Evolutionary conservation across 2,113 vertebrate species (phyloP).

Genomic region (Bubo scandiacus): DNA sequence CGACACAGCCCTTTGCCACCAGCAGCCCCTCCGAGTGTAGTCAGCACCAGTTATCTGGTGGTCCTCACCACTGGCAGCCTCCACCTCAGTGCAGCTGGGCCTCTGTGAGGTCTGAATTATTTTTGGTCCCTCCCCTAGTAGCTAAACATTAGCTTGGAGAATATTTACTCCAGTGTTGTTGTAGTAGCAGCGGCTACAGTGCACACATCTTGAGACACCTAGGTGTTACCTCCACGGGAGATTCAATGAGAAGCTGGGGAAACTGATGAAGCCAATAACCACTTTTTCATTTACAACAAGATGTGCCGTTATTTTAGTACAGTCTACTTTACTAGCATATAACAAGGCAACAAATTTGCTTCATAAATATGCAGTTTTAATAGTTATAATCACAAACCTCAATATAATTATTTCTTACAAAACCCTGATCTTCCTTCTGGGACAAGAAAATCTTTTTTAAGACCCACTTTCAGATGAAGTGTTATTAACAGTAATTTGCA

Average conservation of each 20-base stretch:
- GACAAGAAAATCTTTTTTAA: not conserved
- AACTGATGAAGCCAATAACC: not conserved
- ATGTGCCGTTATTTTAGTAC: not conserved
- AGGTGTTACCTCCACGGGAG: not conserved
- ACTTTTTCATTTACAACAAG: not conserved
- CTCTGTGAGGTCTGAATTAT: not conserved
- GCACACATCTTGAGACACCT: accelerated
- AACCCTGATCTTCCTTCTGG: not conserved
- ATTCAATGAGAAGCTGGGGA: not conserved
- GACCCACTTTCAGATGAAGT: not conserved
- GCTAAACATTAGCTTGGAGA: not conserved
- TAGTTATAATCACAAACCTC: not conserved
- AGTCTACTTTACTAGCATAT: not conserved
- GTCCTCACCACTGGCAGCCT: not conserved
- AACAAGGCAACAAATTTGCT: not conserved
- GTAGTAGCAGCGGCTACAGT: not conserved
- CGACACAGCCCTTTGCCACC: not conserved
- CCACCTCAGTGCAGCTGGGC: not conserved
- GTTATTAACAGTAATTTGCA: not conserved
- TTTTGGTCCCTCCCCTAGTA: not conserved
- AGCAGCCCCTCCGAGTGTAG: not conserved
- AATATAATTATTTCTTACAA: not conserved
- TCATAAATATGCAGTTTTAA: not conserved
- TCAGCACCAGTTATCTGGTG: not conserved
- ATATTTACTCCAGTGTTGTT: not conserved